A percentile compares a stretch with the other conserved stretches of the same genome.
phyloP scores from a whole-genome alignment of 2,888 invertebrate species.

The Rhodophaea formosa region DNA sequence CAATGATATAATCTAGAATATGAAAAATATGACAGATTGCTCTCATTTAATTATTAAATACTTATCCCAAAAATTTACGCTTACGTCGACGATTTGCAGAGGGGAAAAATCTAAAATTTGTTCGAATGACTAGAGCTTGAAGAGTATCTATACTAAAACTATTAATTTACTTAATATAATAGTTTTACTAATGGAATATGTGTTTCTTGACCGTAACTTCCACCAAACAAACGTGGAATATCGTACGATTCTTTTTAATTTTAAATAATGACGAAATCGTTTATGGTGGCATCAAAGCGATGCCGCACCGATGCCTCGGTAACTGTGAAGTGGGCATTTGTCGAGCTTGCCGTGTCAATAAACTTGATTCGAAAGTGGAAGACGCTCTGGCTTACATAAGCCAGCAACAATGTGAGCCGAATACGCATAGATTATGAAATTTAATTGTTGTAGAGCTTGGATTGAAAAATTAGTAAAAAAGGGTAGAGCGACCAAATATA shows the following conservation, averaged over 20 bases:
- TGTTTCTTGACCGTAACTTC: background rate
- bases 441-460: constrained; percentile 13
- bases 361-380: constrained; percentile 82
- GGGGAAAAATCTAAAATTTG: no score
- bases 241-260: constrained; percentile 7
- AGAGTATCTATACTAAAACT: no score
- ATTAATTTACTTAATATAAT: no score
- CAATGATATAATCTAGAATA: no score
- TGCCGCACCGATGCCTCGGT: constrained; percentile 65
- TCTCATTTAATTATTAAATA: no score
- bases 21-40: no score
- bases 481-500: constrained; percentile 9
- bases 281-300: constrained; percentile 56
- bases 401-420: constrained; percentile 71
- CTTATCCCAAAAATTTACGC: no score
- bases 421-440: constrained; percentile 32
- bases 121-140: no score
- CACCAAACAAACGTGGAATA: background rate
- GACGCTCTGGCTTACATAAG: constrained; percentile 80
- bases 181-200: no score
- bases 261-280: constrained; percentile 16
- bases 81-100: no score
- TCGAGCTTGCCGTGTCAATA: constrained; percentile 80
- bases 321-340: constrained; percentile 76
- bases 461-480: background rate